phyloP scores from a whole-genome alignment of 1,140 invertebrate genomes.

The Brachionus asplanchnoidis region DNA sequence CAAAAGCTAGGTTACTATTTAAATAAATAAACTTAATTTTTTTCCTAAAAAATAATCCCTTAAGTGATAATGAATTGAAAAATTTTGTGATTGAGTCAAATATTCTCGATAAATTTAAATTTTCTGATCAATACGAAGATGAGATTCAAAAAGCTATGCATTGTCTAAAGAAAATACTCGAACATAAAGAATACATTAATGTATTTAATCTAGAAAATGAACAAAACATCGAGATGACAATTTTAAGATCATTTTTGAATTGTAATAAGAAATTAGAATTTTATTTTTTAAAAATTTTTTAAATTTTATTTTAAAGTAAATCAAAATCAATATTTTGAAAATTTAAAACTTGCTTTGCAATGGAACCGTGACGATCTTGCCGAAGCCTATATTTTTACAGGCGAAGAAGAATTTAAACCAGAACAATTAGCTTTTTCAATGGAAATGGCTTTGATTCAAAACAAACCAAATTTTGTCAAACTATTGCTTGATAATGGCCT shows the following conservation, averaged over 20 bases:
- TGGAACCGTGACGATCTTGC: conserved; percentile 45
- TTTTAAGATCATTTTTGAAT: conserved; percentile 32
- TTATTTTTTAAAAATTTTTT: neutral
- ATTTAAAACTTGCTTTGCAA: conserved; percentile 44
- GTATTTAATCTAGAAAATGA: neutral
- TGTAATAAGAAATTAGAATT: neutral
- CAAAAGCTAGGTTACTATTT: neutral
- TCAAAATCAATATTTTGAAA: conserved; percentile 30
- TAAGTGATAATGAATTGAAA: neutral
- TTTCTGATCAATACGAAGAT: neutral
- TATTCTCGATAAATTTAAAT: neutral
- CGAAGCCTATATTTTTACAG: conserved; percentile 43
- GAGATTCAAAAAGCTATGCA: neutral
- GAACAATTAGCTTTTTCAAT: conserved; percentile 49
- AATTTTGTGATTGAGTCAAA: neutral
- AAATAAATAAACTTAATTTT: neutral
- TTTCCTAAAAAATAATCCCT: neutral
- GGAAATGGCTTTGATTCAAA: conserved; percentile 82
- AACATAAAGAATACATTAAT: neutral
- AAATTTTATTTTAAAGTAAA: neutral
- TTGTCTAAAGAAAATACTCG: neutral
- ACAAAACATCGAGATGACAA: conserved; percentile 29
- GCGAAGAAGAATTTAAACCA: conserved; percentile 42
- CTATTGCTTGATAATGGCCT: conserved; percentile 90
- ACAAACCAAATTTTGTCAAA: conserved; percentile 93